Percentiles rank a stretch among this genome's conserved stretches.
Conservation (phyloP, 2,797 vertebrate species). For the Clarias pachynema region DNA sequence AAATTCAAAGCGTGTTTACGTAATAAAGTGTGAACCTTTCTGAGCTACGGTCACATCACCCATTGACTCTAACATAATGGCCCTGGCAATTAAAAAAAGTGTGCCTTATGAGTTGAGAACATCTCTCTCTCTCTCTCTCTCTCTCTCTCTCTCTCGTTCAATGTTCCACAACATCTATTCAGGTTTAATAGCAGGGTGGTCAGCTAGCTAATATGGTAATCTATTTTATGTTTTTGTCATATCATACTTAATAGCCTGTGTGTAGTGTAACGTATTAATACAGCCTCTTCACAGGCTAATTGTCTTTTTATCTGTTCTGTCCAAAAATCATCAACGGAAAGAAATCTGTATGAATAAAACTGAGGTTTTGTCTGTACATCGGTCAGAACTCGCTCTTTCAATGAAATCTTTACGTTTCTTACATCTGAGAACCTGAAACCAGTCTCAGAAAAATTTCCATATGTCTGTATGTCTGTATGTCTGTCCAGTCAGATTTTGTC, state of each 20-base stretch:
- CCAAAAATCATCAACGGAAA: background rate
- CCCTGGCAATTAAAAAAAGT: constrained; percentile 54
- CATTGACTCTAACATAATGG: constrained; percentile 52
- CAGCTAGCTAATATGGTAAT: constrained; percentile 44
- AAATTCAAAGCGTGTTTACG: constrained; percentile 53
- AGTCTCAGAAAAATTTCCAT: too few relatives aligned
- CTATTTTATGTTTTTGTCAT: constrained; percentile 40
- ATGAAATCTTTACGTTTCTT: too few relatives aligned
- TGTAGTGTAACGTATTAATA: constrained; percentile 40
- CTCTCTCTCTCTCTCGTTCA: background rate
- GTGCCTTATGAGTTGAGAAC: constrained; percentile 42
- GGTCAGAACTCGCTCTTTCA: too few relatives aligned
- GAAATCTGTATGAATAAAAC: background rate
- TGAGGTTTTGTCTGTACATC: too few relatives aligned
- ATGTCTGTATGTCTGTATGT: too few relatives aligned
- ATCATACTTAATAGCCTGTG: constrained; percentile 45
- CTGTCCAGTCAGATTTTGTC: too few relatives aligned
- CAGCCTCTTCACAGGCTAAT: constrained; percentile 22
- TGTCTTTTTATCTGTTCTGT: constrained; percentile 17
- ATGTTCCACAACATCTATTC: constrained; percentile 38
- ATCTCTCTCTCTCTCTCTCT: background rate
- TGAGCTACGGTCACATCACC: constrained; percentile 42
- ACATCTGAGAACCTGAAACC: too few relatives aligned
- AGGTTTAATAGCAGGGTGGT: constrained; percentile 48
- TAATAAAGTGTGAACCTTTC: constrained; percentile 50